Conservation (phyloP, 2,888 invertebrate species). For the Megastigmus dorsalis region DNA sequence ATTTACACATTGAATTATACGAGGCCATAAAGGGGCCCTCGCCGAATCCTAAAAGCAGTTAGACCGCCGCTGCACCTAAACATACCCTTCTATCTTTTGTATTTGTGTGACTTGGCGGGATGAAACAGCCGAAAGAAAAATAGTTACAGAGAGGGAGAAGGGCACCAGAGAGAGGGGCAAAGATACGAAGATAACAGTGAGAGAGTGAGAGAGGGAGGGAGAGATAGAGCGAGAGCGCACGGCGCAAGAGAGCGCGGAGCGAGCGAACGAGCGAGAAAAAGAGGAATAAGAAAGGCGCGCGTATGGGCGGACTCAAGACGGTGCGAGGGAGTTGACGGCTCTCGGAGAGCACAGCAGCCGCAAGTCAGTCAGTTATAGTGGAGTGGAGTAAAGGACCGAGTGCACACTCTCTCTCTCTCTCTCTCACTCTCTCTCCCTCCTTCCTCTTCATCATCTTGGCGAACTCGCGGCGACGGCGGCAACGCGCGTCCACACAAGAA, state of each 20-base stretch:
- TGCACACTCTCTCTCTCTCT: neutral
- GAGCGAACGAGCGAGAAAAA: neutral
- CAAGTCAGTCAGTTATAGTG: constrained; percentile 26
- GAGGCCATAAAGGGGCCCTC: too few relatives aligned
- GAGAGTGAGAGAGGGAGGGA: neutral
- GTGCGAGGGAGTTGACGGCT: constrained; percentile 60
- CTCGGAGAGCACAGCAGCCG: neutral
- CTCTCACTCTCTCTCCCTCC: neutral
- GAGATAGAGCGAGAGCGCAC: neutral
- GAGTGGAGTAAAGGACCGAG: constrained; percentile 24
- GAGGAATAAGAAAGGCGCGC: neutral
- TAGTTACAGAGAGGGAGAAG: neutral
- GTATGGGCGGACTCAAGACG: constrained; percentile 40
- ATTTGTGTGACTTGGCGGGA: neutral
- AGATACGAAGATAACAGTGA: constrained; percentile 25
- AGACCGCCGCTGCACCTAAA: neutral
- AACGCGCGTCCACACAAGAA: too few relatives aligned
- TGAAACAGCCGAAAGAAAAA: too few relatives aligned
- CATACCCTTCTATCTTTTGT: neutral
- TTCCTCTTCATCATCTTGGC: too few relatives aligned
- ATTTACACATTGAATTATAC: too few relatives aligned
- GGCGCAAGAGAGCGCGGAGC: neutral
- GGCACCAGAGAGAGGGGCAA: constrained; percentile 10
- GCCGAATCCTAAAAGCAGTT: too few relatives aligned
- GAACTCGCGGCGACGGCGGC: too few relatives aligned